Evolutionary conservation across 2,113 vertebrate genomes (phyloP).

Genomic region (Calyptommatus sinebrachiatus): DNA sequence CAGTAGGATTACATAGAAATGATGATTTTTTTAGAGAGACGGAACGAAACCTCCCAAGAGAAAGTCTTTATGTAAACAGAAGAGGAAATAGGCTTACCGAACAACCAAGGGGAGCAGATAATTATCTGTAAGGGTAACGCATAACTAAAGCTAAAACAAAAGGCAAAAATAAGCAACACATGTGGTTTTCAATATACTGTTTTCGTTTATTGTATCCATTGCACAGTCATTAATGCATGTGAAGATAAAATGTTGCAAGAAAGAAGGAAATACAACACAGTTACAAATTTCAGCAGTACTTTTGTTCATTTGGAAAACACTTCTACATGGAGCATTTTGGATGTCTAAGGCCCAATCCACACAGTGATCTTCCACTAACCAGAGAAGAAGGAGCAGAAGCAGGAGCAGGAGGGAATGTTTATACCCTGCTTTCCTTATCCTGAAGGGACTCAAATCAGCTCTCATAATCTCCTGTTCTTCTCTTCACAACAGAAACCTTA

Average conservation of each 20-base stretch:
- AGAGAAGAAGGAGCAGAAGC: too few relatives aligned
- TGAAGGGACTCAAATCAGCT: too few relatives aligned
- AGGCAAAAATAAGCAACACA: constrained; percentile 48
- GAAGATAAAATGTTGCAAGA: constrained; percentile 35
- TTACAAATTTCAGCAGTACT: constrained; percentile 27
- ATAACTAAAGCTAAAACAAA: constrained; percentile 59
- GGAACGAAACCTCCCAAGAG: constrained; percentile 54
- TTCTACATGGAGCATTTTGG: background rate
- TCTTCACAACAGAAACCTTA: too few relatives aligned
- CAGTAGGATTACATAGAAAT: constrained; percentile 66
- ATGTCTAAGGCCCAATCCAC: too few relatives aligned
- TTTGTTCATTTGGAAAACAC: constrained; percentile 7
- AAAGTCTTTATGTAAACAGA: constrained; percentile 61
- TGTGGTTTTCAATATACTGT: constrained; percentile 50
- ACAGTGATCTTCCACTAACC: too few relatives aligned
- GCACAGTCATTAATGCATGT: constrained; percentile 35
- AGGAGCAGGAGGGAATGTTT: too few relatives aligned
- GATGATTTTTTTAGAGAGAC: constrained; percentile 55
- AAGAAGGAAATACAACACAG: constrained; percentile 31
- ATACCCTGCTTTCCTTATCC: too few relatives aligned
- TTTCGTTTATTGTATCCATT: constrained; percentile 44
- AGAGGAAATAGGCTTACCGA: constrained; percentile 55
- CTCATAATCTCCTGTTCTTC: too few relatives aligned
- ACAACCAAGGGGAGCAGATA: constrained; percentile 63
- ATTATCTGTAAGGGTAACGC: constrained; percentile 65